Percentiles rank a stretch among this genome's conserved stretches.
phyloP scores from a whole-genome alignment of 2,113 vertebrate genomes.

The Ceuthmochares aereus region DNA sequence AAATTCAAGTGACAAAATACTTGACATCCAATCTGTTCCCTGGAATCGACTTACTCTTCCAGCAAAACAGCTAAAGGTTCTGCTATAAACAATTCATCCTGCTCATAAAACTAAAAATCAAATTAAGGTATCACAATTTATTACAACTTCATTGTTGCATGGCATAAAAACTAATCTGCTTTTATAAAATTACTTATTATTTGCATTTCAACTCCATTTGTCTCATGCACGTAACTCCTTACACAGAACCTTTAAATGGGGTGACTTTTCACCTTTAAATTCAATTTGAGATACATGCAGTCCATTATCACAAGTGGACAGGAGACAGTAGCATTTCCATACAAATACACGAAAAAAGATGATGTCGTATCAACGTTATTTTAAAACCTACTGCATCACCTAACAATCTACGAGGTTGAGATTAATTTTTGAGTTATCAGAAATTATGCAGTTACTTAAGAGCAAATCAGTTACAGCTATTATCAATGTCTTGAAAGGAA shows the following conservation, averaged over 20 bases:
- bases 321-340: background rate
- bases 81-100: background rate
- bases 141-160: background rate
- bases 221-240: background rate
- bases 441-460: background rate
- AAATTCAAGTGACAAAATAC: background rate
- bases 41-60: background rate
- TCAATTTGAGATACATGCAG: fast-evolving
- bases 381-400: background rate
- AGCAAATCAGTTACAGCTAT: background rate
- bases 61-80: background rate
- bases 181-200: background rate
- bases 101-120: background rate
- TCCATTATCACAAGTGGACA: background rate
- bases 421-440: background rate
- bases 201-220: background rate
- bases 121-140: background rate
- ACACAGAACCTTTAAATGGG: background rate
- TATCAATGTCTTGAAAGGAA: background rate
- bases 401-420: background rate
- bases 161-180: background rate
- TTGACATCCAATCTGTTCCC: background rate
- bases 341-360: background rate
- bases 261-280: background rate
- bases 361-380: background rate